A percentile compares a stretch with the other conserved stretches of the same genome.
Evolutionary conservation across 2,888 invertebrate species (phyloP).

Genomic region (Caenorhabditis drosophilae): DNA sequence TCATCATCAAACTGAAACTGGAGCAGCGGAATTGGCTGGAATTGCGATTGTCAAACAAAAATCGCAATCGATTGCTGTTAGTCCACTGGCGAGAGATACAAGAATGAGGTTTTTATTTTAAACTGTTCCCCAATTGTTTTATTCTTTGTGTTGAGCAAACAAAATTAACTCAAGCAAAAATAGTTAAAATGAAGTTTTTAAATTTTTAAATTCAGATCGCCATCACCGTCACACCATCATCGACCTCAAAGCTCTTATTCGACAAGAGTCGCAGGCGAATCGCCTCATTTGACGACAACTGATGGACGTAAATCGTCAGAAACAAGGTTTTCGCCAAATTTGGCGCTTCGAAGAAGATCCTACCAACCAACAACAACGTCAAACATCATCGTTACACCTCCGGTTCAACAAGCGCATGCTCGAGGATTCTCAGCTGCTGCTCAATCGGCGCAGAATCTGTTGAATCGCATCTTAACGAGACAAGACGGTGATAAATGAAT

Average conservation of each 20-base stretch:
- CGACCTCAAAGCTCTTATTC: conserved; percentile 7
- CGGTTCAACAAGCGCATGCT: conserved; percentile 7
- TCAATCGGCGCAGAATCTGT: conserved; percentile 32
- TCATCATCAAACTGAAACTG: conserved; percentile 16
- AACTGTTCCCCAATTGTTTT: not conserved
- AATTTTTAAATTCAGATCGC: conserved; percentile 18
- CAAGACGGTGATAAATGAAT: conserved; percentile 17
- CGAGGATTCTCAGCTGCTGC: conserved; percentile 35
- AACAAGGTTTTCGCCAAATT: conserved; percentile 17
- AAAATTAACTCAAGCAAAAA: not conserved
- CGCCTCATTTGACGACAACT: conserved; percentile 6
- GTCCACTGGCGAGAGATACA: conserved; percentile 38
- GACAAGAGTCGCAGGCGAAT: conserved; percentile 3
- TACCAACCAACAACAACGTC: conserved; percentile 18
- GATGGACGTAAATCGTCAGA: not conserved
- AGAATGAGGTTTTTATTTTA: conserved; percentile 23
- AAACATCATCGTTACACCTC: conserved; percentile 18
- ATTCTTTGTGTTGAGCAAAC: not conserved
- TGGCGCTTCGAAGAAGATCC: conserved; percentile 21
- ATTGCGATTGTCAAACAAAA: conserved; percentile 31
- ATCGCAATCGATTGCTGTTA: conserved; percentile 35
- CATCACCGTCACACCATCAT: conserved; percentile 28
- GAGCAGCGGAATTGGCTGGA: conserved; percentile 14
- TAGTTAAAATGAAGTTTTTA: not conserved
- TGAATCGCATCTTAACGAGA: conserved; percentile 30